Percentiles rank a stretch among this genome's conserved stretches.
phyloP scores from a whole-genome alignment of 2,888 invertebrate species.

The Rhagonycha fulva region DNA sequence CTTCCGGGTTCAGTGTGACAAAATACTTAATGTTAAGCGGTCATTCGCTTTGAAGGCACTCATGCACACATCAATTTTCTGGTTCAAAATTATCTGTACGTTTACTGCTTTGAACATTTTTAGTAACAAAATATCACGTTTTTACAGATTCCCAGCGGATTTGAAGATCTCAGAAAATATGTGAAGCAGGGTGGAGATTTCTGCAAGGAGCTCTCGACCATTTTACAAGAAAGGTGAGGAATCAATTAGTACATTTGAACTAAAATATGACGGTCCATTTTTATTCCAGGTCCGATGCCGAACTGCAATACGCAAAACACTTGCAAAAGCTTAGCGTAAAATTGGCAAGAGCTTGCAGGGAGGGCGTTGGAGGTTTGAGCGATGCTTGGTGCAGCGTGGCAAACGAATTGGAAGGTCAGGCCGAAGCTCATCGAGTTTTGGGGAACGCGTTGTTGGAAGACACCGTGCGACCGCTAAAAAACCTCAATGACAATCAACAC shows the following conservation, averaged over 20 bases:
- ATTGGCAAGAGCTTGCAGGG: slow-evolving; percentile 80
- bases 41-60: neutral
- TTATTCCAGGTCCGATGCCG: slow-evolving; percentile 81
- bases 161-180: slow-evolving; percentile 89
- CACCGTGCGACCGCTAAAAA: slow-evolving; percentile 84
- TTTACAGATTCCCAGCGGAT: slow-evolving; percentile 86
- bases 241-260: neutral
- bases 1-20: neutral
- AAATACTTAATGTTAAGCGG: neutral
- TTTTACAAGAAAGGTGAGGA: slow-evolving; percentile 87
- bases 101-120: neutral
- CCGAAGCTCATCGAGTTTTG: slow-evolving; percentile 80
- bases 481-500: slow-evolving; percentile 71
- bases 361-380: slow-evolving; percentile 77
- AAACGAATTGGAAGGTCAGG: slow-evolving; percentile 88
- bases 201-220: slow-evolving; percentile 87
- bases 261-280: neutral
- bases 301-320: slow-evolving; percentile 88
- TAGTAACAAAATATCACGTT: neutral
- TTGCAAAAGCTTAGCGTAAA: slow-evolving; percentile 86
- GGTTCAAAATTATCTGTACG: neutral
- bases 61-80: neutral
- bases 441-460: slow-evolving; percentile 76
- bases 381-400: slow-evolving; percentile 92
- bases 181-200: slow-evolving; percentile 95